Evolutionary conservation across 2,888 invertebrate genomes (phyloP).

Genomic region (Scelioninae gen. 1): DNA sequence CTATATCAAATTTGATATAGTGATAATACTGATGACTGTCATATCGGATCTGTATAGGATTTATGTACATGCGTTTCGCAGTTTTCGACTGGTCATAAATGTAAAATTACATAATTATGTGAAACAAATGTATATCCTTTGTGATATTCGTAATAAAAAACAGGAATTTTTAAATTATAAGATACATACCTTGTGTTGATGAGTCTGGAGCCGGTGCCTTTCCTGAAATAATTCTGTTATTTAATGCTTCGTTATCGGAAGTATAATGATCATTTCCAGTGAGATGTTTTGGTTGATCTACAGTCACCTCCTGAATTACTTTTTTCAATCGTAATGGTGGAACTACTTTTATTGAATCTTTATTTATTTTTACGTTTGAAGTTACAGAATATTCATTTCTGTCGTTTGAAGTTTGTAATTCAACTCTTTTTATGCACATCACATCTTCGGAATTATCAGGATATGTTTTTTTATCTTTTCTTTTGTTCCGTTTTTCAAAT

Average conservation of each 20-base stretch:
- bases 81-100: too few relatives aligned
- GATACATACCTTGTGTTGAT: conserved; percentile 40
- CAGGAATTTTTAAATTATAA: too few relatives aligned
- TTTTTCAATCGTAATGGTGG: conserved; percentile 80
- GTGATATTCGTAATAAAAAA: too few relatives aligned
- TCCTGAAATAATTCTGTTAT: conserved; percentile 76
- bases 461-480: background rate
- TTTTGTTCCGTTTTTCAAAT: conserved; percentile 9
- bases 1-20: too few relatives aligned
- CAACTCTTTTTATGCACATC: conserved; percentile 21
- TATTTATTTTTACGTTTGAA: conserved; percentile 29
- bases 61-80: too few relatives aligned
- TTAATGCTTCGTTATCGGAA: conserved; percentile 62
- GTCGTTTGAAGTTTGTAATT: conserved; percentile 28
- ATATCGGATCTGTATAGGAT: too few relatives aligned
- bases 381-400: conserved; percentile 24
- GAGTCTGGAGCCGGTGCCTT: conserved; percentile 68
- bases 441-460: conserved; percentile 6
- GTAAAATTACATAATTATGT: too few relatives aligned
- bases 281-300: conserved; percentile 36
- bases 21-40: too few relatives aligned
- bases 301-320: conserved; percentile 65
- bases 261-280: conserved; percentile 47
- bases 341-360: conserved; percentile 73
- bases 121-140: too few relatives aligned